Base-by-base conservation (phyloP, 2,797 vertebrate species). In the Pipistrellus pipistrellus region DNA sequence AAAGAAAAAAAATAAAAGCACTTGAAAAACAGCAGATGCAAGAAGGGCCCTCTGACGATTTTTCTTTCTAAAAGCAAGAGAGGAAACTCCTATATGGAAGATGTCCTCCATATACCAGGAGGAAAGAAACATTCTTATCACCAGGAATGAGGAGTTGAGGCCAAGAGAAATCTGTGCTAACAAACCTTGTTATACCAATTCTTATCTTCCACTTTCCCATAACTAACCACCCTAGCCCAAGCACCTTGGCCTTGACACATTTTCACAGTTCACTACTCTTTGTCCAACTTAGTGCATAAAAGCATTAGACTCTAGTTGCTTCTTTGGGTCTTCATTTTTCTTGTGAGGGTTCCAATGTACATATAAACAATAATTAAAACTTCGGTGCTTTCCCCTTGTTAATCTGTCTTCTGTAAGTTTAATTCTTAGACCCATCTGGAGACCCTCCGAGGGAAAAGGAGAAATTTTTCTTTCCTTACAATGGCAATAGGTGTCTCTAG, bases 391-490 rank as follows among this genome's bases (percentile, higher is more conserved):
- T 73, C 20, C 21, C 20, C 38, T 44, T 81, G 14, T 90, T 75
- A n/a, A 57, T 91, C 44, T 64, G 10, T 81, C 27, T 82, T 35
- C 14, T 73, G 57, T 41, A 18, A 57, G 25, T 90, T 62, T 87
- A 76, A 51, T 69, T 94, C 59, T 66, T 87, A 59, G 76, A 57
- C n/a, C n/a, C 75, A 75, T 27, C 11, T 18, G 18, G 76, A 69
- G 9, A 69, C 68, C n/a, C 25, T 57, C 32, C 73, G 68, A 64
- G 21, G n/a, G 6, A 21, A 53, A 41, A 87, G 10, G 21, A 86
- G 83, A 75, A 32, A 51, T 4, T 48, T 84, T 91, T 86, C 66
- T 75, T 86, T 75, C n/a, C 76, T 62, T 94, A 41, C 53, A 35
- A 21, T 13, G 30, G 30, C 8, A 85, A 32, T 46, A 53, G 10